A percentile compares a stretch with the other conserved stretches of the same genome.
These are phyloP conservation scores for Scophthalmus maximus DNA, from an alignment of 2,113 vertebrate species.

Conservation along the genomic window DNA sequence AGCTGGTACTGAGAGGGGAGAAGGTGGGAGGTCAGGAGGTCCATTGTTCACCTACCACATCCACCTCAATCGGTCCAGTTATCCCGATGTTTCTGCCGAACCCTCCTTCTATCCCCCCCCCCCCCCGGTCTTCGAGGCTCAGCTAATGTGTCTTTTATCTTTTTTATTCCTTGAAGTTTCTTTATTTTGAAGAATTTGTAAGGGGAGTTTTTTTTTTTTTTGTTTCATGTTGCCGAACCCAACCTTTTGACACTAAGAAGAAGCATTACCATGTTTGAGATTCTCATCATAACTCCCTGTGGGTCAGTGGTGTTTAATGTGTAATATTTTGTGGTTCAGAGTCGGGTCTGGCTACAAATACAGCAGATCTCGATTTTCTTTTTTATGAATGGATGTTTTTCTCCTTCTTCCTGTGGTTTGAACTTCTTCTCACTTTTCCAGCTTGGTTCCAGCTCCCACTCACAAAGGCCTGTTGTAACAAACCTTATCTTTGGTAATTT, in stretches of 20 bases:
- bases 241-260: not conserved
- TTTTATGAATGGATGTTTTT: slow-evolving; percentile 30
- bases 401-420: slow-evolving; percentile 39
- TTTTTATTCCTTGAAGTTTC: not conserved
- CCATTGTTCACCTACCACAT: slow-evolving; percentile 70
- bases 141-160: not conserved
- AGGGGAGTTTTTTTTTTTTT: not conserved
- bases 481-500: slow-evolving; percentile 69
- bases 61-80: slow-evolving; percentile 51
- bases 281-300: not conserved
- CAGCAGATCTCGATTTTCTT: slow-evolving; percentile 15
- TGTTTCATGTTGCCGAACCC: not conserved
- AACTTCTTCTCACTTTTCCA: slow-evolving; percentile 32
- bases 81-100: slow-evolving; percentile 33
- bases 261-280: slow-evolving; percentile 3
- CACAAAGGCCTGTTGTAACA: slow-evolving; percentile 60
- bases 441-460: slow-evolving; percentile 36
- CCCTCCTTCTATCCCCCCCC: not conserved
- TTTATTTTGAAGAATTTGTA: not conserved
- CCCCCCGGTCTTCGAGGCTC: not conserved
- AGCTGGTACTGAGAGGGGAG: slow-evolving; percentile 50
- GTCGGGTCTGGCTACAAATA: slow-evolving; percentile 12
- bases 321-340: slow-evolving; percentile 28
- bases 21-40: slow-evolving; percentile 36
- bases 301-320: slow-evolving; percentile 2